Base-by-base conservation (phyloP, 2,888 invertebrate genomes). In the Napeogenes sylphis region DNA sequence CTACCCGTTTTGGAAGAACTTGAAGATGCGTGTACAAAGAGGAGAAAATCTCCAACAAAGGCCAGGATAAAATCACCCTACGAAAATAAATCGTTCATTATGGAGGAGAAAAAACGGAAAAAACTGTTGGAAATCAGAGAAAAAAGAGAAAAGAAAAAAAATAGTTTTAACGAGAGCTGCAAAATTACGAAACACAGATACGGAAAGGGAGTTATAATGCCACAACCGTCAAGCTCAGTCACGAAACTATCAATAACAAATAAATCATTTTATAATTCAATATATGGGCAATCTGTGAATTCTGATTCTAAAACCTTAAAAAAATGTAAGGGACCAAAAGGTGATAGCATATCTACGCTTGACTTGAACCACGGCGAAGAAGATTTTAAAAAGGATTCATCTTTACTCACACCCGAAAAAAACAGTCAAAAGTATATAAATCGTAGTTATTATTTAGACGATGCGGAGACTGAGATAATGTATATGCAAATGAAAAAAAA, bases 221-320 rank as follows among this genome's bases (percentile, higher is more conserved):
- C 88, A 4, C 87, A 86, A 66, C 70, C 84, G 2, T 81, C 85
- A 1, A 87, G 73, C 63, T 90, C 89, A 2, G 87, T 90, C 4
- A 88, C 90, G 0, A 87, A 85, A 69, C 69, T 90, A n/a, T 87
- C 89, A 2, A 89, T 90, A 58, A 84, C 85, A 2, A 90, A 90
- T 69, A 90, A 89, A 70, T 85, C 88, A 3, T 89, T 89, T 71
- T 89, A 90, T 68, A 85, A 86, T 69, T 89, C 88, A 8, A 89
- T 90, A 67, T 90, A 87, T 63, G 90, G 90, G 0, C 81, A 85
- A 35, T 73, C 68, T 45, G 13, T 67, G 13, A 74, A 77, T 38
- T 53, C 66, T 6, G 76, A 78, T 45, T 66, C 65, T 3, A 79
- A 74, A 55, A 68, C 70, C 63, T 32, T 56, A 0, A 75, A 76